Percentiles rank a stretch among this genome's conserved stretches.
These are phyloP conservation scores for Meriones psammophilus DNA, from an alignment of 2,797 vertebrate genomes.

Conservation along the genomic window DNA sequence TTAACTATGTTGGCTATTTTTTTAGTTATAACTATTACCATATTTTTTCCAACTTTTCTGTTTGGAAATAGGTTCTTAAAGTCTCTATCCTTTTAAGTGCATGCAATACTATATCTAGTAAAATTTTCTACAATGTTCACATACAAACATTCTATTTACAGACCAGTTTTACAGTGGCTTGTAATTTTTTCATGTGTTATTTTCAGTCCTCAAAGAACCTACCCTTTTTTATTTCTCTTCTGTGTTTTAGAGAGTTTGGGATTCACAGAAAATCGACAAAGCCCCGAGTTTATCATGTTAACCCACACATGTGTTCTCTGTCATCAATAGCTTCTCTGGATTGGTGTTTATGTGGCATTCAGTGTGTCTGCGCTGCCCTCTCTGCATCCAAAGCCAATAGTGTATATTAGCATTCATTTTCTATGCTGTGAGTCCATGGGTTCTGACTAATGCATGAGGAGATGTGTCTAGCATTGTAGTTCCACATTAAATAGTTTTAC, in stretches of 20 bases:
- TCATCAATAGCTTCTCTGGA: background rate
- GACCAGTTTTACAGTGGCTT: background rate
- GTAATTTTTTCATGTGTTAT: background rate
- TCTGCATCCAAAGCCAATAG: background rate
- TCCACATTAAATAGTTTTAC: background rate
- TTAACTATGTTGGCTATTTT: background rate
- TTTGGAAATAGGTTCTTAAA: background rate
- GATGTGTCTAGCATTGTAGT: background rate
- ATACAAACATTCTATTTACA: background rate
- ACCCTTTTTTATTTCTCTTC: background rate
- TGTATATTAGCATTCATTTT: background rate
- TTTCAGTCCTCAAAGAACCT: slow-evolving; percentile 42
- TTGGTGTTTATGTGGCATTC: background rate
- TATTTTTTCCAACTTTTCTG: slow-evolving; percentile 2
- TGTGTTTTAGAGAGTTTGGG: background rate
- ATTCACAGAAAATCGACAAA: background rate
- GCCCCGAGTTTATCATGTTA: background rate
- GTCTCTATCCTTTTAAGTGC: background rate
- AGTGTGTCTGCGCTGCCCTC: background rate
- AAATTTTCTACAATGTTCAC: slow-evolving; percentile 45
- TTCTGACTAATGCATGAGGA: background rate
- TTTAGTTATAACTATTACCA: background rate
- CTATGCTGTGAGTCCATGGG: background rate
- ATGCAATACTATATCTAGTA: background rate
- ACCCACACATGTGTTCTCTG: background rate